Base-by-base conservation (phyloP, 1,140 invertebrate species). In the Ostrea denselamellosa region DNA sequence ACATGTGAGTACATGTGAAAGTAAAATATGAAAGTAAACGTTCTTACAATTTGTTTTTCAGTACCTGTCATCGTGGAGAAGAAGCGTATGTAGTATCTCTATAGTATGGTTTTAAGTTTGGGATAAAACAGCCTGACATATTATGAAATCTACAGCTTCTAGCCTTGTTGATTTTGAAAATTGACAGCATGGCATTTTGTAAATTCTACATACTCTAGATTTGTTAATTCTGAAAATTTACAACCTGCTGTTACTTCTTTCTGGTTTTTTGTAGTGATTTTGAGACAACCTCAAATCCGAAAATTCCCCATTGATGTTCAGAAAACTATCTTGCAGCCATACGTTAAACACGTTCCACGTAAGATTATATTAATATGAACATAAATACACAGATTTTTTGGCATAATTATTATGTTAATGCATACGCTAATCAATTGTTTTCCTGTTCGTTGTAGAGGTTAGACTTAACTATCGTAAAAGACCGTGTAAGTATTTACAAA, bases 261-360 rank as follows among this genome's bases (percentile, higher is more conserved):
- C 56, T n/a, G 14, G 4, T 58, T 19, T 5, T 77, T 77, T 83
- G 10, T 19, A 83, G 82, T 83, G 53, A 83, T 83, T 83, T 83
- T 83, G 82, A 83, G 22, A 51, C 68, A 77, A 28, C 68, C 68
- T 28, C 68, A 77, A 8, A 77, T 77, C 25, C 22, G 68, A 5
- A 77, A 28, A 28, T 77, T 77, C 68, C 68, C 53, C 0, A 83
- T 83, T 10, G 82, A 83, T 54, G 53, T 83, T 52, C 10, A 83
- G 53, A 83, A 83, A 10, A 52, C 51, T 52, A 7, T 83, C 7
- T 12, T 83, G 53, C 82, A 83, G 82, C 82, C 82, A 8, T 44
- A 83, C 44, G 52, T 83, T 8, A 52, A 54, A n/a, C 82, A 83
- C 51, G 82, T 83, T 19, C 82, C 82, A 77, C 68, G 68, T 77